Conservation (phyloP, 2,113 vertebrate species). For the Pluvialis apricaria region DNA sequence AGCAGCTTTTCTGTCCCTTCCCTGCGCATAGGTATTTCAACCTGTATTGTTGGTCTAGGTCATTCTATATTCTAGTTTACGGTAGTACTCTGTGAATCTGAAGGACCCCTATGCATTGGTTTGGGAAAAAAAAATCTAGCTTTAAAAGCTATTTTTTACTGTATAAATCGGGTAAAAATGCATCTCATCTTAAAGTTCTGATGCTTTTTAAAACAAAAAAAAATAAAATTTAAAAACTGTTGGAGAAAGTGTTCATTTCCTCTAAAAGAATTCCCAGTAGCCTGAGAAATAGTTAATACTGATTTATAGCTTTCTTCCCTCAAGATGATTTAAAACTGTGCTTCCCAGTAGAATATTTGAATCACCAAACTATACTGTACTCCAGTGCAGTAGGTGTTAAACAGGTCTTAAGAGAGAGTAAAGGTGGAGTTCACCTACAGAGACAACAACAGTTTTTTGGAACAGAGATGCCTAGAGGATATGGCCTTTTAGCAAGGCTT, state of each 20-base stretch:
- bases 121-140: background rate
- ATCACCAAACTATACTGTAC: background rate
- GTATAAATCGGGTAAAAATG: background rate
- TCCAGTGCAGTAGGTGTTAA: background rate
- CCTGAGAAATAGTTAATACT: background rate
- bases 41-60: background rate
- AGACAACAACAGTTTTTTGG: background rate
- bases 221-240: background rate
- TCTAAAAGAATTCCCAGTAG: background rate
- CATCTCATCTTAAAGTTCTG: background rate
- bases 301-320: background rate
- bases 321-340: background rate
- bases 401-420: background rate
- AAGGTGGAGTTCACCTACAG: background rate
- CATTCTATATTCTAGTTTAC: background rate
- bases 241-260: background rate
- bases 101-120: background rate
- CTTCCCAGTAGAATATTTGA: background rate
- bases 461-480: background rate
- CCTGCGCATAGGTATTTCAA: background rate
- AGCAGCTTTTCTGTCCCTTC: background rate
- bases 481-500: background rate
- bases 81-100: background rate
- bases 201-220: too few relatives aligned
- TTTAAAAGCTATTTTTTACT: background rate